Base-by-base conservation (phyloP, 2,797 vertebrate species). In the Sebastes itinus region DNA sequence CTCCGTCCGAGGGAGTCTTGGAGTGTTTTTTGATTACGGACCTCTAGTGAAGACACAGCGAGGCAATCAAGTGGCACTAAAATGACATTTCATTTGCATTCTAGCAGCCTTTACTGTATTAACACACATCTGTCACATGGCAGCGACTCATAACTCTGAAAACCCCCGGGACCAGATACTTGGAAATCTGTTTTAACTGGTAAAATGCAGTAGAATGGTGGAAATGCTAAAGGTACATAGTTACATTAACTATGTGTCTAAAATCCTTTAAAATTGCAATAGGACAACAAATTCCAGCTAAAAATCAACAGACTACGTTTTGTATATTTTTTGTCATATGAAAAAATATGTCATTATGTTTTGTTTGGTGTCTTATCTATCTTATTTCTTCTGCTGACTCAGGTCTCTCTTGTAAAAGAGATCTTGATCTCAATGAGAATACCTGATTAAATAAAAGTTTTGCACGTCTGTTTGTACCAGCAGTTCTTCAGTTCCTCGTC, bases 1-100 rank as follows among this genome's bases (percentile, higher is more conserved):
- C 67, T 85, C 60, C 56, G 6, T 79, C 61, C 11, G 10, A 71
- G 58, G 60, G 70, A 83, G 78, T 76, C 74, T 75, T 55, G 25
- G 62, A 81, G 73, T 87, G 80, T 84, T 81, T 83, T 87, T 65
- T 23, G 61, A 81, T 60, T 75, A 81, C 4, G n/a, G 69, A 33
- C 78, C 68, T 61, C 59, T 30, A 23, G 78, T 35, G 70, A 70
- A 82, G 82, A 76, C 60, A 82, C 32, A 74, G 81, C 3, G 4
- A 83, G 27, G 83, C 85, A 83, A 89, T 89, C 81, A 82, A 25
- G 78, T 81, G 88, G 77, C 85, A 92, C 84, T 89, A 90, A 94
- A 70, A 76, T 91, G 85, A 89, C 88, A 92, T 91, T 91, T 92
- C 28, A 90, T 92, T 89, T 88, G 77, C 84, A 87, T 90, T 81